Conservation (phyloP, 2,113 vertebrate species). For the Isichthys henryi region DNA sequence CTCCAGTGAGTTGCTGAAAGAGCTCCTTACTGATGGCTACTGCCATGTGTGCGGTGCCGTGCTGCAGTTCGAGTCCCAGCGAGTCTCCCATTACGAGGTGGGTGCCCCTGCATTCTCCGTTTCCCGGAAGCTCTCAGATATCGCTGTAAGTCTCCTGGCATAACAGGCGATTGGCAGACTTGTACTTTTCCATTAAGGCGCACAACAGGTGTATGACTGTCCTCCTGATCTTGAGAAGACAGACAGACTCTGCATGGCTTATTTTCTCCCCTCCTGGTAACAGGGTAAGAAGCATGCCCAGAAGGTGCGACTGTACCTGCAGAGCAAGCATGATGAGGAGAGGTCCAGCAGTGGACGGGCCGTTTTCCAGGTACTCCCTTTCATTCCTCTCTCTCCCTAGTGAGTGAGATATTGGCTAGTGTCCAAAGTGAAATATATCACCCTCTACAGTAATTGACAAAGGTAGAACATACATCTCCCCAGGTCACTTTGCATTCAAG, state of each 20-base stretch:
- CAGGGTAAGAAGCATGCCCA: conserved; percentile 76
- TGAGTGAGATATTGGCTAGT: background rate
- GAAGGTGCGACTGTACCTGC: conserved; percentile 64
- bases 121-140: too few relatives aligned
- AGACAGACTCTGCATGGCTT: background rate
- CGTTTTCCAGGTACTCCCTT: conserved; percentile 44
- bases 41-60: conserved; percentile 73
- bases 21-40: conserved; percentile 65
- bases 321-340: conserved; percentile 50
- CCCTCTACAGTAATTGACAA: background rate
- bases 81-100: conserved; percentile 76
- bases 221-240: background rate
- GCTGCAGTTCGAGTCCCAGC: conserved; percentile 69
- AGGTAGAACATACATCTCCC: background rate
- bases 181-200: background rate
- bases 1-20: conserved; percentile 45
- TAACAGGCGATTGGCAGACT: background rate
- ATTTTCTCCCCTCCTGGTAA: conserved; percentile 15
- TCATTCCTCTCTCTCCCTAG: background rate
- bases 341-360: conserved; percentile 31
- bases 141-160: background rate
- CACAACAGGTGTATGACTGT: background rate
- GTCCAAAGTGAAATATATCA: background rate
- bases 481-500: background rate
- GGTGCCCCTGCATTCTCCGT: background rate